Evolutionary conservation across 2,888 invertebrate species (phyloP).

Genomic region (Pseudococcus viburni): DNA sequence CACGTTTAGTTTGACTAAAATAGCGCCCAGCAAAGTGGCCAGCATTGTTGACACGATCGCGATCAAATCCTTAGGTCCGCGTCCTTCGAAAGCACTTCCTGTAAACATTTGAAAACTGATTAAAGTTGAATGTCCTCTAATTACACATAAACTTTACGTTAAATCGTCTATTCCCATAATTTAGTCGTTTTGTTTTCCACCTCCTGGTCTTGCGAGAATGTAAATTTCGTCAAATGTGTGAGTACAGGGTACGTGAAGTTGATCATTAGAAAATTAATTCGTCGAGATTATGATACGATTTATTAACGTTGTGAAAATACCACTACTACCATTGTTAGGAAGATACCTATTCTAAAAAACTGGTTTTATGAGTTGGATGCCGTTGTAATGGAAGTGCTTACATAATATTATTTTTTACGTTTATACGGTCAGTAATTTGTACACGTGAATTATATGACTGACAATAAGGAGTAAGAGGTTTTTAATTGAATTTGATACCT

Average conservation of each 20-base stretch:
- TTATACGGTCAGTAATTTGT: slow-evolving; percentile 60
- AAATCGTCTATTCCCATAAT: slow-evolving; percentile 23
- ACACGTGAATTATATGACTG: neutral
- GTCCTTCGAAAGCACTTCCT: slow-evolving; percentile 46
- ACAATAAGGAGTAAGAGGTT: neutral
- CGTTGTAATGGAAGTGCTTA: slow-evolving; percentile 14
- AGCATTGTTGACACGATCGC: slow-evolving; percentile 67
- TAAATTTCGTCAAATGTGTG: neutral
- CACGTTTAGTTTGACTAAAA: slow-evolving; percentile 66
- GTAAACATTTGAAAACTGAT: slow-evolving; percentile 39
- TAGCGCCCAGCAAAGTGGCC: slow-evolving; percentile 67
- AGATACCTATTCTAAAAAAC: slow-evolving; percentile 3
- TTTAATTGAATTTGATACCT: slow-evolving; percentile 1
- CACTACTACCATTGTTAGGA: neutral
- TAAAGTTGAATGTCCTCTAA: neutral
- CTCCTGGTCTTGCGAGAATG: neutral
- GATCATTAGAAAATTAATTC: slow-evolving; percentile 41
- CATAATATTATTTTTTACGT: slow-evolving; percentile 48
- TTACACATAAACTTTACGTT: neutral
- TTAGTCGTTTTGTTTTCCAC: neutral
- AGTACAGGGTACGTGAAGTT: neutral
- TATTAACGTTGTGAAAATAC: slow-evolving; percentile 47
- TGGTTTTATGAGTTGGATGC: slow-evolving; percentile 30
- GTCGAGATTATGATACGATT: slow-evolving; percentile 1
- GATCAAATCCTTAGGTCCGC: slow-evolving; percentile 67